Evolutionary conservation across 2,797 vertebrate genomes (phyloP).

Genomic region (Leucoraja ocellata): DNA sequence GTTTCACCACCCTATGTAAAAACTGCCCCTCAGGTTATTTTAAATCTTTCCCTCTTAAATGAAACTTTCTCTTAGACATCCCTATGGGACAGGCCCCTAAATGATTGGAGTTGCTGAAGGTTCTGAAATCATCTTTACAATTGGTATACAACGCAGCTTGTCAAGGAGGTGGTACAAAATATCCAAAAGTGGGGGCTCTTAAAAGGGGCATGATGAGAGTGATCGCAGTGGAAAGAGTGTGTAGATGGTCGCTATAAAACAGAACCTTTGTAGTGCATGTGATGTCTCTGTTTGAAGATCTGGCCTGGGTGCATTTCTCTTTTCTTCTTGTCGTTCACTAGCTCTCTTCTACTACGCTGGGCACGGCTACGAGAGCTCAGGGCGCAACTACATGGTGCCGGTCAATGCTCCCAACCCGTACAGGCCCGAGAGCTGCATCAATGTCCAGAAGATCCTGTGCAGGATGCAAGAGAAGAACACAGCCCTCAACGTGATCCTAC

Average conservation of each 20-base stretch:
- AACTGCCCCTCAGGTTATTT: no score
- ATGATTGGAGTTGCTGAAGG: not conserved
- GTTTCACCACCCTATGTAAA: no score
- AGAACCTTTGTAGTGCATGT: not conserved
- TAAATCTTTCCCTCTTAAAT: no score
- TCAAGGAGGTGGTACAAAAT: not conserved
- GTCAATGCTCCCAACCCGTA: constrained; percentile 78
- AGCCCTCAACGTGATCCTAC: constrained; percentile 68
- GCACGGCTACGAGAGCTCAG: constrained; percentile 72
- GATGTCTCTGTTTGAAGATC: not conserved
- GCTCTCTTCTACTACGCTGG: constrained; percentile 84
- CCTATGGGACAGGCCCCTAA: no score
- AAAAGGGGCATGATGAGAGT: not conserved
- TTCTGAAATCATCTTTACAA: constrained; percentile 2
- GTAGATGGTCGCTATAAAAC: not conserved
- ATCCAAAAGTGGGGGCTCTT: not conserved
- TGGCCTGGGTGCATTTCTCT: not conserved
- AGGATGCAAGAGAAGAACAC: constrained; percentile 70
- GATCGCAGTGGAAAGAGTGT: not conserved
- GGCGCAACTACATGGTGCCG: constrained; percentile 80
- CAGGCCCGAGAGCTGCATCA: constrained; percentile 69
- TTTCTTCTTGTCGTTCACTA: constrained; percentile 45
- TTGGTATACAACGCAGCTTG: not conserved
- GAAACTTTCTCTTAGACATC: no score
- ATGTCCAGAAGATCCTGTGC: constrained; percentile 73